Evolutionary conservation across 1,140 invertebrate genomes (phyloP), one percentile per base, ranked within the genome.

Genomic region (Apis laboriosa): DNA sequence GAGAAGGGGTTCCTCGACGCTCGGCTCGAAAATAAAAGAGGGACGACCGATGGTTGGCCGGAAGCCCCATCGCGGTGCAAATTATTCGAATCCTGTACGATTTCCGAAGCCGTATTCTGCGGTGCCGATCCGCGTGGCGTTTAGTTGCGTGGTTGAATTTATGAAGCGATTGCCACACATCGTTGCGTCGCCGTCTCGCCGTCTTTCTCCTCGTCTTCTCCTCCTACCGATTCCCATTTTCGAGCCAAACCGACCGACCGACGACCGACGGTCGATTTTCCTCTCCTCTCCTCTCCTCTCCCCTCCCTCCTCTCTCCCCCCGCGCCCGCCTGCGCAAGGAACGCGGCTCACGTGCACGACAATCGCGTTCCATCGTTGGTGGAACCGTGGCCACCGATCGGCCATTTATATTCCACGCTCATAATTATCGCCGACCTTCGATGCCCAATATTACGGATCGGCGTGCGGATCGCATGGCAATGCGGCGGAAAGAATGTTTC

Each of bases 1-100:
- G 34, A 34, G 24, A 61, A 15, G 51, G 63, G 67, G 24, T n/a
- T 21, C 67, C 58, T 51, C 24, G 74, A 43, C 8, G 55, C 21
- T 55, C 15, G 55, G 28, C 1, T 0, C 2, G 34, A 7, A 43
- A 43, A 43, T 43, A 43, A 43, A 43, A 79, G 60, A 78, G 55
- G 51, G 77, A 76, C 68, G 64, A 15, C 63, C n/a, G 61, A 28
- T 72, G 86, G 71, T 84, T 21, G 77, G 49, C 76, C 79, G 67
- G 92, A 93, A 93, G 90, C 92, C 92, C 75, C 84, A 87, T 81
- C 67, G 88, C 28, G 86, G 74, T 88, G 88, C 88, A 93, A 94
- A 93, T 94, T 93, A 93, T 94, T 92, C 92, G 91, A 92, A 92
- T 94, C 87, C 92, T 93, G 89, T 94, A 94, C 93, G 93, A 94